Conservation (phyloP, 2,113 vertebrate species). For the Gymnorhina tibicen region DNA sequence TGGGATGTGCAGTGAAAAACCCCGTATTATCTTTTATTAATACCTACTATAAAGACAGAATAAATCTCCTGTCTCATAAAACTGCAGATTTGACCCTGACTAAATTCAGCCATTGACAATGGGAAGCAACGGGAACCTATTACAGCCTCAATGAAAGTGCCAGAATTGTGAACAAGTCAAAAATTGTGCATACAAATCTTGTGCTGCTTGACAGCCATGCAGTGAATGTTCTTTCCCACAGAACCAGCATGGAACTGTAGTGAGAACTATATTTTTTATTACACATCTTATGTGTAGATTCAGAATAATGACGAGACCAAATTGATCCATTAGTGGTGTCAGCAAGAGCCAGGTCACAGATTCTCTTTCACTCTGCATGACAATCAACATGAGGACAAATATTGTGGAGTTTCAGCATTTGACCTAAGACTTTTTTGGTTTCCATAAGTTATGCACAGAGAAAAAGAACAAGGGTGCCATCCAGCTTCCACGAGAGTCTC, state of each 20-base stretch:
- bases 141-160: neutral
- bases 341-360: neutral
- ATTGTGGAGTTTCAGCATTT: neutral
- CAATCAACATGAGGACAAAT: neutral
- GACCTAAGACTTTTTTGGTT: neutral
- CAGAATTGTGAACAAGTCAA: neutral
- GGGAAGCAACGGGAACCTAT: neutral
- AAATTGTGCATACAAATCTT: neutral
- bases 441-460: neutral
- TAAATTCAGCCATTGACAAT: neutral
- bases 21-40: neutral
- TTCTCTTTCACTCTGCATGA: neutral
- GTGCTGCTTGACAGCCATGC: neutral
- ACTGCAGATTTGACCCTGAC: neutral
- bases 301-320: neutral
- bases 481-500: neutral
- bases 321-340: neutral
- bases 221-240: neutral
- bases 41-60: neutral
- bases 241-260: neutral
- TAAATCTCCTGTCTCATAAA: neutral
- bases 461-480: neutral
- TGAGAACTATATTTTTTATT: neutral
- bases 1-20: neutral
- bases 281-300: neutral